Base-by-base conservation (phyloP, 2,797 vertebrate species). In the Enteromius afrohamiltoni region DNA sequence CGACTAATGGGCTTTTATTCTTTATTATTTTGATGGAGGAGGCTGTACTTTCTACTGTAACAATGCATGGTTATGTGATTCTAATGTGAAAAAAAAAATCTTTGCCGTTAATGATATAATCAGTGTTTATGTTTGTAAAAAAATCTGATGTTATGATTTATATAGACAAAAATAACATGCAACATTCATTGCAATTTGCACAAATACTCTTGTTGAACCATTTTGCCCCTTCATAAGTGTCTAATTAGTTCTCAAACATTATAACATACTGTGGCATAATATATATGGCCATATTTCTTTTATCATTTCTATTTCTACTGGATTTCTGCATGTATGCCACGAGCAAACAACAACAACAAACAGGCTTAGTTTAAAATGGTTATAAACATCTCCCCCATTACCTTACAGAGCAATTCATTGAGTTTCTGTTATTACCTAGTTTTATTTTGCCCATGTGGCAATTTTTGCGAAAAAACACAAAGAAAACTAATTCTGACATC, bases 381-480 rank as follows among this genome's bases (percentile, higher is more conserved):
- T 40, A 23, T 5, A 21, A 37, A 70, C 40, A 62, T 23, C 14
- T 58, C 53, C 16, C 19, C 16, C 21, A 49, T 81, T 40, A 71
- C 29, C 47, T 67, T 47, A 75, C 70, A 42, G 31, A 74, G 42
- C 29, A 1, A 74, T 64, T 17, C 21, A 3, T 70, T 76, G n/a
- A 69, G 64, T 62, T 62, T 73, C 31, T 78, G 58, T 62, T 78
- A 42, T 73, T 78, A 31, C 47, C 45, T 40, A 31, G 60, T 58
- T 51, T 64, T n/a, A 80, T 78, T 62, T 79, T 23, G 31, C 77
- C 81, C 53, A 69, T 23, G 71, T 70, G 77, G 53, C 62, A n/a
- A 60, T 29, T 88, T 91, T 88, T 84, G 86, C 86, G 83, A 87
- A 90, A 88, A 88, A 77, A 90, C 90, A 40, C 79, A 75, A 67